Percentiles rank a stretch among this genome's conserved stretches.
These are phyloP conservation scores for Drosophila quadrilineata DNA, from an alignment of 1,140 invertebrate genomes.

Conservation along the genomic window DNA sequence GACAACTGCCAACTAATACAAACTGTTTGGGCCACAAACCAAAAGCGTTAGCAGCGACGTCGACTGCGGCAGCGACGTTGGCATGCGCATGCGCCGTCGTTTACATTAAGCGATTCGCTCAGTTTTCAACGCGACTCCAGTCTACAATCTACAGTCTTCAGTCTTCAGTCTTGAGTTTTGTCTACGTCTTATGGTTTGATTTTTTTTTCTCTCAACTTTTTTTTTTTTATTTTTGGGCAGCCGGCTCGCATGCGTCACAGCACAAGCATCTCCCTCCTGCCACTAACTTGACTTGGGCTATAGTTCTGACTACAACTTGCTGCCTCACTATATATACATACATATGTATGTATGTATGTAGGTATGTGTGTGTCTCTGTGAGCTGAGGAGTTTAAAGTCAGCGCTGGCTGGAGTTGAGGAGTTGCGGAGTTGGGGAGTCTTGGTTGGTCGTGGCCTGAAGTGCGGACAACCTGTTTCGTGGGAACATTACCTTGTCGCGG, in stretches of 20 bases:
- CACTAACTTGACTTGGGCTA: conserved; percentile 25
- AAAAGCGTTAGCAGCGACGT: background rate
- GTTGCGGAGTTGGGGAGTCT: conserved; percentile 45
- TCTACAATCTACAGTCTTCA: too few relatives aligned
- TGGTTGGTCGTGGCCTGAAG: conserved; percentile 77
- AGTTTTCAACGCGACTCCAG: too few relatives aligned
- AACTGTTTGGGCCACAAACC: conserved; percentile 33
- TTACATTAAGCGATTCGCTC: conserved; percentile 61
- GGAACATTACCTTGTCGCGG: conserved; percentile 81
- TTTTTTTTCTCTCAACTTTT: too few relatives aligned
- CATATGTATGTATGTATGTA: too few relatives aligned
- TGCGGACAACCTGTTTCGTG: conserved; percentile 81
- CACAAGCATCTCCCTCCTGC: background rate
- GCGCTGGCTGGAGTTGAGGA: conserved; percentile 10
- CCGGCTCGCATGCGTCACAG: conserved; percentile 58
- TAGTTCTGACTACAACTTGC: conserved; percentile 12
- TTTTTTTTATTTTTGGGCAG: conserved; percentile 29
- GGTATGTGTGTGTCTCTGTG: too few relatives aligned
- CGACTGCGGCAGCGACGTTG: conserved; percentile 42
- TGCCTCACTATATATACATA: too few relatives aligned
- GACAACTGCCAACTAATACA: conserved; percentile 58
- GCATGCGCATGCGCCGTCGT: conserved; percentile 71
- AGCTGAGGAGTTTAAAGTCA: too few relatives aligned
- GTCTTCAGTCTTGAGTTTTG: too few relatives aligned
- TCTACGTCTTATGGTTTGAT: too few relatives aligned